phyloP scores from a whole-genome alignment of 1,140 invertebrate genomes.

The Gryllus bimaculatus region DNA sequence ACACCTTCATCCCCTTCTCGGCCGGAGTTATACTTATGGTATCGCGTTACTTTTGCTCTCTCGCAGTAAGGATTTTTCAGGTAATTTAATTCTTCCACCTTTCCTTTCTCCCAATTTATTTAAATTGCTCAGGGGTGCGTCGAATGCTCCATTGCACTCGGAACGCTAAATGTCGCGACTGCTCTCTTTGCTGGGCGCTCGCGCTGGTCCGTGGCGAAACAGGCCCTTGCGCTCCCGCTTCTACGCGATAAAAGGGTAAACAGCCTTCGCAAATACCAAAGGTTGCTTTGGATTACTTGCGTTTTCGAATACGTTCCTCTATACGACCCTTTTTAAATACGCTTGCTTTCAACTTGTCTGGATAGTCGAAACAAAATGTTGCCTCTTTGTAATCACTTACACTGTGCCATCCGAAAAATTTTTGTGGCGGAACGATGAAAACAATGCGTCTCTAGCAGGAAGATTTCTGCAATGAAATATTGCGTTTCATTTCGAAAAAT shows the following conservation, averaged over 20 bases:
- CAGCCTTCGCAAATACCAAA: neutral
- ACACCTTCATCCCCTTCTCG: neutral
- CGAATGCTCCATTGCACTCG: neutral
- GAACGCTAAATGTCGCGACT: neutral
- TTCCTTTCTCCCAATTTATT: slow-evolving; percentile 1
- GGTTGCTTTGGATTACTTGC: neutral
- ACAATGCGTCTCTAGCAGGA: too few species aligned
- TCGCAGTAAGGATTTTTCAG: neutral
- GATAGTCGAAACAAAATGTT: too few species aligned
- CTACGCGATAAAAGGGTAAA: neutral
- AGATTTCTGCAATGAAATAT: too few species aligned
- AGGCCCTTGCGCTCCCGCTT: neutral
- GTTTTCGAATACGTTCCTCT: neutral
- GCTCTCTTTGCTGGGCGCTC: neutral
- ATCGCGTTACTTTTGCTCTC: neutral
- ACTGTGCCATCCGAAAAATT: too few species aligned
- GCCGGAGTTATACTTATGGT: slow-evolving; percentile 1
- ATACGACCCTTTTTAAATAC: neutral
- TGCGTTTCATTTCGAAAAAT: too few species aligned
- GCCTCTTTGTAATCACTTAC: too few species aligned
- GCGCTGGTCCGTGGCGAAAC: neutral
- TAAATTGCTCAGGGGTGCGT: neutral
- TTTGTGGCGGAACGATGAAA: too few species aligned
- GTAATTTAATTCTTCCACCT: neutral
- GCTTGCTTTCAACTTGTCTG: too few species aligned